Percentiles rank a stretch among this genome's conserved stretches.
These are phyloP conservation scores for Cyclophora punctaria DNA, from an alignment of 2,888 invertebrate genomes.

Conservation along the genomic window DNA sequence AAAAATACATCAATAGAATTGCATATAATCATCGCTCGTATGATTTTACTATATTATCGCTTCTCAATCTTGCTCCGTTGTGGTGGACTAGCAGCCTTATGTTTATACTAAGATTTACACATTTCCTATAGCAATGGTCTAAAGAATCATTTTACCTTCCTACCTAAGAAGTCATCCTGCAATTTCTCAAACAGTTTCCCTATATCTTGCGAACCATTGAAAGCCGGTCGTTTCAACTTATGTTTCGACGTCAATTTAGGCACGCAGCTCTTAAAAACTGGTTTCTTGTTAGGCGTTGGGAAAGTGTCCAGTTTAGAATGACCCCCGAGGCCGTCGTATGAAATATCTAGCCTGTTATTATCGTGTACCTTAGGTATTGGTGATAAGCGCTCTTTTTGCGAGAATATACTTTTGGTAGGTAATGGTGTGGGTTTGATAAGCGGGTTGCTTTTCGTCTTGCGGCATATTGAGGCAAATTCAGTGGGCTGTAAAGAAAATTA, in stretches of 20 bases:
- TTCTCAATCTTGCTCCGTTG: neutral
- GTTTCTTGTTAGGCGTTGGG: constrained; percentile 40
- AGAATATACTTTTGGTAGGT: constrained; percentile 38
- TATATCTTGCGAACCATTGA: constrained; percentile 38
- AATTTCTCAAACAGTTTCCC: constrained; percentile 36
- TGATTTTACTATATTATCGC: too few species aligned
- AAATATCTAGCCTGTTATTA: constrained; percentile 27
- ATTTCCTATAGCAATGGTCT: neutral
- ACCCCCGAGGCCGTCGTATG: constrained; percentile 74
- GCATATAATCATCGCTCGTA: too few species aligned
- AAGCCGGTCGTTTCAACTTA: constrained; percentile 39
- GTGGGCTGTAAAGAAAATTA: constrained; percentile 37
- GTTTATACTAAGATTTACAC: neutral
- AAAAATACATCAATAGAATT: too few species aligned
- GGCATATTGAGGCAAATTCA: constrained; percentile 33
- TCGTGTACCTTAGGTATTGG: constrained; percentile 1
- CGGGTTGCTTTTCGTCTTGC: constrained; percentile 26
- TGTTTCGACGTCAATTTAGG: constrained; percentile 47
- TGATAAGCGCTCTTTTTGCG: constrained; percentile 32
- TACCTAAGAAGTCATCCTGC: neutral
- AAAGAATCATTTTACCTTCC: neutral
- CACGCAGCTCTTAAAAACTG: constrained; percentile 25
- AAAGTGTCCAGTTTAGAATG: constrained; percentile 69
- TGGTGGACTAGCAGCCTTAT: neutral
- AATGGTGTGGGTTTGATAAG: constrained; percentile 14